A percentile compares a stretch with the other conserved stretches of the same genome.
Evolutionary conservation across 2,888 invertebrate genomes (phyloP).

Genomic region (Dinocampus coccinellae): DNA sequence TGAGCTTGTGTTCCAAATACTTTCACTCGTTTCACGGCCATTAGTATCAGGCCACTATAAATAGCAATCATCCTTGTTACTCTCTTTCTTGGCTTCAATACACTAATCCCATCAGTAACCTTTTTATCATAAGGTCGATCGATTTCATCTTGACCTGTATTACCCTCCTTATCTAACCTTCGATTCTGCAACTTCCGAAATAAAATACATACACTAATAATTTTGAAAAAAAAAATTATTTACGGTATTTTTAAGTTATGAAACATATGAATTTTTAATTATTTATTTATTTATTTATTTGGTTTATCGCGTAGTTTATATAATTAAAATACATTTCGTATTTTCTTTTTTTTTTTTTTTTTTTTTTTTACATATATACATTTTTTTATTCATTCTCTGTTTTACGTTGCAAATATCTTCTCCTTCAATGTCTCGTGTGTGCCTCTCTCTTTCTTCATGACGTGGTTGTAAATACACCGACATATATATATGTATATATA

Average conservation of each 20-base stretch:
- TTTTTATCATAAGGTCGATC: neutral
- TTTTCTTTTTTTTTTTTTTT: neutral
- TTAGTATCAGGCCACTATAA: constrained; percentile 40
- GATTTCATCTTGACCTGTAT: neutral
- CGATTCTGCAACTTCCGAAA: neutral
- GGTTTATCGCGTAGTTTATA: neutral
- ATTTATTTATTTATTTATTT: no score
- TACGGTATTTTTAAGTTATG: no score
- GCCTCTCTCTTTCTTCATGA: constrained; percentile 3
- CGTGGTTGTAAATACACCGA: constrained; percentile 10
- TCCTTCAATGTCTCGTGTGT: constrained; percentile 6
- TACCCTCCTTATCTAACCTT: neutral
- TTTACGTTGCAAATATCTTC: neutral
- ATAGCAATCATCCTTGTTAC: constrained; percentile 6
- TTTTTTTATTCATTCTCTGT: no score
- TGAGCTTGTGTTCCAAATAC: constrained; percentile 51
- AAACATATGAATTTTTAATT: no score
- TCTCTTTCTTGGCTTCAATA: neutral
- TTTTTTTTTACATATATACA: constrained; percentile 14
- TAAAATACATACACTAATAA: no score
- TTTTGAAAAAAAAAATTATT: no score
- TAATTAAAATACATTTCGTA: neutral
- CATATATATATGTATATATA: constrained; percentile 2
- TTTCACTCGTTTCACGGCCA: constrained; percentile 69
- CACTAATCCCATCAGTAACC: constrained; percentile 16